phyloP scores from a whole-genome alignment of 2,113 vertebrate genomes.

The Callipepla squamata region DNA sequence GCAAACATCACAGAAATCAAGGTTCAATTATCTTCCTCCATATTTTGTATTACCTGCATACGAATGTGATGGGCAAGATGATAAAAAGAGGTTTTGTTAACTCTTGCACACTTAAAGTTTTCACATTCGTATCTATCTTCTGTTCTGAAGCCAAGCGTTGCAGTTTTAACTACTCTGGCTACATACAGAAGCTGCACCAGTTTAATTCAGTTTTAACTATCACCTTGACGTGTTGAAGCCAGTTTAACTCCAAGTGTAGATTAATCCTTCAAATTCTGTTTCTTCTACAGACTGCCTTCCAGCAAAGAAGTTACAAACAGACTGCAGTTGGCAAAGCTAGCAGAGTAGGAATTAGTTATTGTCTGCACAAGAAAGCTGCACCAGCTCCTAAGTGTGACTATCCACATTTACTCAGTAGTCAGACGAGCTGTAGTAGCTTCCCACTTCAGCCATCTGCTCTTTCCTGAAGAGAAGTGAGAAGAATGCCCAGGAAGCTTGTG shows the following conservation, averaged over 20 bases:
- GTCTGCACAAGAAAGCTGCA: constrained; percentile 38
- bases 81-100: background rate
- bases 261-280: background rate
- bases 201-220: background rate
- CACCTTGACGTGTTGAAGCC: background rate
- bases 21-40: background rate
- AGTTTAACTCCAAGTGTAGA: background rate
- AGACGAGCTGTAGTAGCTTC: constrained; percentile 64
- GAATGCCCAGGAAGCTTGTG: background rate
- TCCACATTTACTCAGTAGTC: constrained; percentile 51
- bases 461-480: background rate
- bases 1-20: background rate
- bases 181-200: background rate
- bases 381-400: background rate
- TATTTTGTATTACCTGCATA: background rate
- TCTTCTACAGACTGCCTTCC: background rate
- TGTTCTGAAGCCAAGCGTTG: background rate
- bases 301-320: background rate
- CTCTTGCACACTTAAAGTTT: background rate
- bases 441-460: constrained; percentile 62
- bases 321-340: constrained; percentile 26
- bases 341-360: constrained; percentile 23
- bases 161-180: background rate
- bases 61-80: background rate
- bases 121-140: background rate